Evolutionary conservation across 1,140 invertebrate genomes (phyloP), one percentile per base, ranked within the genome.

Genomic region (Limonius californicus): DNA sequence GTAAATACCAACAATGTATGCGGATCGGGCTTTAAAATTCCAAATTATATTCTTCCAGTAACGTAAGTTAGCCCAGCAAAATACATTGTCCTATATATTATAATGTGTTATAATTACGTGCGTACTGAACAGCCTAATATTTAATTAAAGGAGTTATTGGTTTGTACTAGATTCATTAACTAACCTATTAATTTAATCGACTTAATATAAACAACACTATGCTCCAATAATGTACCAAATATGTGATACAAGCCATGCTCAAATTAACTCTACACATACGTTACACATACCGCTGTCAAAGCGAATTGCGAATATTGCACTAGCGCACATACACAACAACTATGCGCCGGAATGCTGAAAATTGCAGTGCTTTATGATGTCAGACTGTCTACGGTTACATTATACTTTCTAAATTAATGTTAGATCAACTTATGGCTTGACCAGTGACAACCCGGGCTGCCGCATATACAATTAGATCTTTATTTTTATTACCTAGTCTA

Each of bases 251-350:
- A 27, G 23, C 23, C 23, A 9, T 9, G 23, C 55, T 61, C 61
- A 58, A 62, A 62, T 58, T 62, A 62, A 62, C 54, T 62, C 54
- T 42, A 12, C 53, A 50, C 61, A 62, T 57, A 62, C 35, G 59
- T 61, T 61, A 61, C 57, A 27, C 23, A 27, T 35, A 23, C 43
- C 43, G 55, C 27, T 57, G 55, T 57, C 54, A 16, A 42, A 19
- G 42, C 57, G 39, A 62, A 57, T 47, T 57, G 61, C 57, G 61
- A 43, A 35, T 62, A 39, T 55, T 54, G 59, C 30, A 27, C 20
- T 61, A 23, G n/a, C 23, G 23, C 3, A 27, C 23, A 27, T 27
- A 27, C 23, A 27, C 23, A 15, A 56, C 27, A 18, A 12, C 14
- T 20, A 16, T 15, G n/a, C n/a, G 21, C 18, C 30, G 15, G 47